Percentiles rank a stretch among this genome's conserved stretches.
These are phyloP conservation scores for Tupaia chinensis DNA, from an alignment of 2,113 vertebrate genomes.

Conservation along the genomic window DNA sequence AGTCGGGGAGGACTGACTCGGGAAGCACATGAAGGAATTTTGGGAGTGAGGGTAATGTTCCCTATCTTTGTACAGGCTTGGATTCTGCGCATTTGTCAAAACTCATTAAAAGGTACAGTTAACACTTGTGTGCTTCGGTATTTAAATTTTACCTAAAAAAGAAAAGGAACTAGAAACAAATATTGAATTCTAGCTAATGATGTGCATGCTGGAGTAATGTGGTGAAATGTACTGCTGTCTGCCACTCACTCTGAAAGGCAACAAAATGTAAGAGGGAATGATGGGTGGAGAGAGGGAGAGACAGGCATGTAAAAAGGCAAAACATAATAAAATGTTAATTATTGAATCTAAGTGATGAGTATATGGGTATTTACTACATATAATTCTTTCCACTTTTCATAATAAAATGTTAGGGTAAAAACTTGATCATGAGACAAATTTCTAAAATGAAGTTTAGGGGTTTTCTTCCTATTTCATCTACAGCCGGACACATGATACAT, in stretches of 20 bases:
- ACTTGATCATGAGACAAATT: background rate
- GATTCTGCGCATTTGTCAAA: background rate
- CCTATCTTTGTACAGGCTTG: background rate
- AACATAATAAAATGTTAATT: background rate
- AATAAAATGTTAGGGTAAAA: conserved; percentile 24
- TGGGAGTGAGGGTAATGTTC: background rate
- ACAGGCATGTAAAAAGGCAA: background rate
- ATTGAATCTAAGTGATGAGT: background rate
- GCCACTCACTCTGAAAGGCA: conserved; percentile 24
- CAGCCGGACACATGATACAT: background rate
- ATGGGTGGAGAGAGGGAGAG: background rate
- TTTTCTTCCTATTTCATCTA: background rate
- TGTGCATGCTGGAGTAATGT: background rate
- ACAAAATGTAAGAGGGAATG: background rate
- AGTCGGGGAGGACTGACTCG: background rate
- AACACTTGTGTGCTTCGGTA: background rate
- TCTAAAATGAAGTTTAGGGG: background rate
- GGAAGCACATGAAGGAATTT: background rate
- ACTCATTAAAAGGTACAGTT: background rate
- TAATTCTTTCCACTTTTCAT: conserved; percentile 16
- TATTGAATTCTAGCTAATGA: background rate
- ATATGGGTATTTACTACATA: background rate
- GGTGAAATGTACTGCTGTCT: background rate
- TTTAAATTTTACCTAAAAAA: conserved; percentile 11
- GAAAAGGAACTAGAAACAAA: conserved; percentile 33